Conservation (phyloP, 2,797 vertebrate genomes). For the Smutsia gigantea region DNA sequence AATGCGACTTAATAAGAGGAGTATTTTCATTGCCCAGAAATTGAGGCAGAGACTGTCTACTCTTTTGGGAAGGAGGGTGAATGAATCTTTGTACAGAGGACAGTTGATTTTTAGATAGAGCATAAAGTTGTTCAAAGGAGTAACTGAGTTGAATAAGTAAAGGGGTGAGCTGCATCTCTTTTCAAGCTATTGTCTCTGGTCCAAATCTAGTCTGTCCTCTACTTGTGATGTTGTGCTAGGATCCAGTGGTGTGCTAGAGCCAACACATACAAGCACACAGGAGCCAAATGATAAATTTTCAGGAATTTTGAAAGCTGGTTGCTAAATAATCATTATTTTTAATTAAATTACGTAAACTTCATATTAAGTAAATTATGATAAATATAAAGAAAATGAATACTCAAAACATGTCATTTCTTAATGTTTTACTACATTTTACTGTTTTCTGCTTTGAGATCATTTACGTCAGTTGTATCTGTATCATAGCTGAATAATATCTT, state of each 20-base stretch:
- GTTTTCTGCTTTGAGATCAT: background rate
- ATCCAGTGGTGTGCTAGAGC: background rate
- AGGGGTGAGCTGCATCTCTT: background rate
- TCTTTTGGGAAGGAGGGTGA: background rate
- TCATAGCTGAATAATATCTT: background rate
- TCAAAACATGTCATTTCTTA: background rate
- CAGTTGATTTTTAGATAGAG: background rate
- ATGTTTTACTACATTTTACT: background rate
- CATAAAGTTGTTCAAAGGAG: background rate
- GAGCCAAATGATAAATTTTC: conserved; percentile 4
- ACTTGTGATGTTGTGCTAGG: background rate
- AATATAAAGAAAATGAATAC: background rate
- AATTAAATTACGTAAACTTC: background rate
- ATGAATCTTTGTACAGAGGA: background rate
- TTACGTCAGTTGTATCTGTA: background rate
- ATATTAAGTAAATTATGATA: background rate
- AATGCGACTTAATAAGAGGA: background rate
- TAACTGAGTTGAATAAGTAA: background rate
- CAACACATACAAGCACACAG: background rate
- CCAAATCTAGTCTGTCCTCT: background rate
- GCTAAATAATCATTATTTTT: background rate
- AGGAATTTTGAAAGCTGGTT: background rate
- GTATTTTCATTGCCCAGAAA: background rate
- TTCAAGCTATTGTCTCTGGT: background rate
- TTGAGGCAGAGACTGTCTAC: background rate